These are phyloP conservation scores for Melanostoma scalare DNA, from an alignment of 2,888 invertebrate species.

Conservation along the genomic window DNA sequence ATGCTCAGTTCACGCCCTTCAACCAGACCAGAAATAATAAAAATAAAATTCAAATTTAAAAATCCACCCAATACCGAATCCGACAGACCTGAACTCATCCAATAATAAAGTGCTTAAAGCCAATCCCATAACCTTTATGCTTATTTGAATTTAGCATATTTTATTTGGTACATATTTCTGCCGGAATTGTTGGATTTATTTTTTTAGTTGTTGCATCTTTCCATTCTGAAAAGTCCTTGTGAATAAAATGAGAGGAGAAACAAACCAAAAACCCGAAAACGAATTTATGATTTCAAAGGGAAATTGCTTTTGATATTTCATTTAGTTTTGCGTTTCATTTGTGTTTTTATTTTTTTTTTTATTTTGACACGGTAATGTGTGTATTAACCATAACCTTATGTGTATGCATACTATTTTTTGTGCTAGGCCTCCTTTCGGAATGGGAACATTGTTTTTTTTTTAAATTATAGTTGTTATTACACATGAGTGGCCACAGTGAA, in stretches of 20 bases:
- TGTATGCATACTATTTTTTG: slow-evolving; percentile 14
- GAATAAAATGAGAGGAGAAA: slow-evolving; percentile 41
- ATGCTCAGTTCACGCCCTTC: slow-evolving; percentile 60
- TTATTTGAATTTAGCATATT: slow-evolving; percentile 72
- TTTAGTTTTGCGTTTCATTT: slow-evolving; percentile 37
- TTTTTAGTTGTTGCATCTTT: neutral
- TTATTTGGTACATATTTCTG: slow-evolving; percentile 62
- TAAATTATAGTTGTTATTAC: slow-evolving; percentile 56
- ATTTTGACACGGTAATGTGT: too few species aligned
- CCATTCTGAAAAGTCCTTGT: slow-evolving; percentile 5
- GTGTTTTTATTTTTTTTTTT: slow-evolving; percentile 2
- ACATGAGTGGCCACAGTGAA: slow-evolving; percentile 47
- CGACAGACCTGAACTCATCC: slow-evolving; percentile 67
- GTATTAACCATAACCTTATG: too few species aligned
- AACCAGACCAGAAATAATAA: slow-evolving; percentile 20
- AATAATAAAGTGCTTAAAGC: slow-evolving; percentile 72
- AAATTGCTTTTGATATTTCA: slow-evolving; percentile 71
- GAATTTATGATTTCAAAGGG: slow-evolving; percentile 72
- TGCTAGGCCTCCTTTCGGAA: neutral
- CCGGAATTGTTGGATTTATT: slow-evolving; percentile 20
- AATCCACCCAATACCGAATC: slow-evolving; percentile 25
- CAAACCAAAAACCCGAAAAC: slow-evolving; percentile 35
- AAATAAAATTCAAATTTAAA: slow-evolving; percentile 18
- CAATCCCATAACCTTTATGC: slow-evolving; percentile 70
- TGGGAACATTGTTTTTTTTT: neutral